phyloP scores from a whole-genome alignment of 2,797 vertebrate species.

The Leucoraja ocellata region DNA sequence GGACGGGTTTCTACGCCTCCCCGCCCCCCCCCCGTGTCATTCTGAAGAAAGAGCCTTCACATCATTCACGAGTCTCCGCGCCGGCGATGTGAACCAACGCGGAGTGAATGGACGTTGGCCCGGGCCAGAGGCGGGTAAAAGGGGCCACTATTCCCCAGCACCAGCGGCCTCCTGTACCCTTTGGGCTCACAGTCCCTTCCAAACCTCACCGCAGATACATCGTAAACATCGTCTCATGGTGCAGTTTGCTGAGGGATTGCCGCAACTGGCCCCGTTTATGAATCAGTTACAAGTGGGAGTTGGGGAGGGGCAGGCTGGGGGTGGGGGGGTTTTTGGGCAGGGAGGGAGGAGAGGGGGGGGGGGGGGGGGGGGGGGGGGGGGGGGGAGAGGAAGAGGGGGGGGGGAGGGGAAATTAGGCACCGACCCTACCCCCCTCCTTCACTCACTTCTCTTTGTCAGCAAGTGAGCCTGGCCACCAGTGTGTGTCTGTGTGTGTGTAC shows the following conservation, averaged over 20 bases:
- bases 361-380: too few species aligned
- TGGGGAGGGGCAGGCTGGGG: too few species aligned
- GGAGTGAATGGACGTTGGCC: neutral
- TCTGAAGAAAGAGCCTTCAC: slow-evolving; percentile 8
- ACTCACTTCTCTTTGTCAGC: neutral
- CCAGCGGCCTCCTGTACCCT: neutral
- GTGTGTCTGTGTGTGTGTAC: too few species aligned
- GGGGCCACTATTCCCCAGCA: neutral
- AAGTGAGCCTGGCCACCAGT: neutral
- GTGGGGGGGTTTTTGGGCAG: too few species aligned
- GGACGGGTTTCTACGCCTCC: slow-evolving; percentile 21
- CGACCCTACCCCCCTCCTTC: too few species aligned
- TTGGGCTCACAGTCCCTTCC: neutral
- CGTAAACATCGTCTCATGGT: neutral
- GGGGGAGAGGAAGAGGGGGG: too few species aligned
- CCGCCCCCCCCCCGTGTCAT: neutral
- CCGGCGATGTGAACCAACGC: neutral
- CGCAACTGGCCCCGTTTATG: neutral
- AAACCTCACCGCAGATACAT: neutral
- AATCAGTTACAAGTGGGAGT: neutral
- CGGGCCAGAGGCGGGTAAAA: neutral
- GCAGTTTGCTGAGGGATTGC: neutral
- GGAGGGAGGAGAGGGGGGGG: too few species aligned
- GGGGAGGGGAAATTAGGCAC: neutral
- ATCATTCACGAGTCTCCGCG: neutral